Evolutionary conservation across 23 tunicate species (phyloP).

Genomic region (Trididemnum clinides): DNA sequence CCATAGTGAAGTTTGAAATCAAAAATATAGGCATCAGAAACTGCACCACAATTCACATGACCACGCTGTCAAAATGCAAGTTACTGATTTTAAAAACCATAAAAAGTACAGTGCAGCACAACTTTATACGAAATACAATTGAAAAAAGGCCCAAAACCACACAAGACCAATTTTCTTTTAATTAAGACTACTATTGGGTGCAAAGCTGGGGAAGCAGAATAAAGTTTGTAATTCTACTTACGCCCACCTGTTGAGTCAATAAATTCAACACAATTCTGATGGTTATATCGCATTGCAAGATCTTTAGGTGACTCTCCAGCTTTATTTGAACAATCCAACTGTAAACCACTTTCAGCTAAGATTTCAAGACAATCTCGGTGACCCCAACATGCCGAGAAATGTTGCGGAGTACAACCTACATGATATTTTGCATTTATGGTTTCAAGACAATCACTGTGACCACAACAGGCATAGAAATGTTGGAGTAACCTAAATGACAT

Average conservation of each 20-base stretch:
- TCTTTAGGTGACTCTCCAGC: conserved; percentile 59
- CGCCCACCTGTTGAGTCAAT: conserved; percentile 82
- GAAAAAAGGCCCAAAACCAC: neutral
- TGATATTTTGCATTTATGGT: too few relatives aligned
- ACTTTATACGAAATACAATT: neutral
- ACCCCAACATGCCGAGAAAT: conserved; percentile 78
- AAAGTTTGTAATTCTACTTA: conserved; percentile 7
- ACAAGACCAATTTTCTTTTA: neutral
- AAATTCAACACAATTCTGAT: conserved; percentile 52
- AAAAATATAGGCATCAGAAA: too few relatives aligned
- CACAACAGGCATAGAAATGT: too few relatives aligned
- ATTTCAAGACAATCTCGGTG: conserved; percentile 51
- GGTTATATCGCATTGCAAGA: conserved; percentile 60
- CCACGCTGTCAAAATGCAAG: too few relatives aligned
- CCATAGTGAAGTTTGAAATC: too few relatives aligned
- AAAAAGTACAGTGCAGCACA: neutral
- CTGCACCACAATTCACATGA: too few relatives aligned
- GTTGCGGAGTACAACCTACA: conserved; percentile 63
- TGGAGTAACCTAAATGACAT: too few relatives aligned
- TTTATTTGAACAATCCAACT: conserved; percentile 34
- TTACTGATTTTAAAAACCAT: neutral
- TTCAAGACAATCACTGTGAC: too few relatives aligned
- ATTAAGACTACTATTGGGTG: neutral
- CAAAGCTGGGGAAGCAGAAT: neutral
- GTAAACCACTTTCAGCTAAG: conserved; percentile 63